Evolutionary conservation across 2,797 vertebrate genomes (phyloP).

Genomic region (Phalanger gymnotis): DNA sequence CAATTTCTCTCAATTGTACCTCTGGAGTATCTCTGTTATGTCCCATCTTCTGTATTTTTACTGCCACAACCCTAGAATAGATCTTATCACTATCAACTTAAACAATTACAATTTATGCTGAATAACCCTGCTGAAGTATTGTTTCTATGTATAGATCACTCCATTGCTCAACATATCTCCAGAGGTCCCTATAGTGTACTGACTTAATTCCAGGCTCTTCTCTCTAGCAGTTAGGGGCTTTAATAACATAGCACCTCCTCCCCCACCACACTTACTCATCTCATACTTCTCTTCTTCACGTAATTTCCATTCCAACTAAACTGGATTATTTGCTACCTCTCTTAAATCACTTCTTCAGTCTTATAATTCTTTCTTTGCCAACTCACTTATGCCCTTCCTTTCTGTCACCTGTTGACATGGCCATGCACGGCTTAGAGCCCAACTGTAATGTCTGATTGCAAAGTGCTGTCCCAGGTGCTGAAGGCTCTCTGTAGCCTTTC

Average conservation of each 20-base stretch:
- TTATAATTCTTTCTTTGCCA: no score
- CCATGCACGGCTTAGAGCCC: no score
- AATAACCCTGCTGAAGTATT: not conserved
- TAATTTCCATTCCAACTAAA: no score
- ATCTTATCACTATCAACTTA: not conserved
- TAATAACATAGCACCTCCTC: not conserved
- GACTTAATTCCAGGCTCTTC: not conserved
- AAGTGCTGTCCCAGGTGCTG: no score
- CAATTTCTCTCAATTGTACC: not conserved
- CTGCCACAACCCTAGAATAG: not conserved
- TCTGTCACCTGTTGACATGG: no score
- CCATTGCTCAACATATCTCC: not conserved
- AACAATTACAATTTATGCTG: not conserved
- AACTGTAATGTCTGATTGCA: no score
- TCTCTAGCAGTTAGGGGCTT: not conserved
- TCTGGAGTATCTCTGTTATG: not conserved
- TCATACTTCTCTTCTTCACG: no score
- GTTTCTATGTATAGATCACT: not conserved
- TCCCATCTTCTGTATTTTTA: not conserved
- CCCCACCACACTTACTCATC: no score
- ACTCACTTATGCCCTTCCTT: no score
- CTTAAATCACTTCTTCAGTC: no score
- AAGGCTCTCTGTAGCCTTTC: no score
- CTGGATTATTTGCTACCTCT: no score
- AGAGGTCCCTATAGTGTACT: not conserved